Evolutionary conservation across 2,888 invertebrate genomes (phyloP), one percentile per base, ranked within the genome.

Genomic region (Tortrix viridana): DNA sequence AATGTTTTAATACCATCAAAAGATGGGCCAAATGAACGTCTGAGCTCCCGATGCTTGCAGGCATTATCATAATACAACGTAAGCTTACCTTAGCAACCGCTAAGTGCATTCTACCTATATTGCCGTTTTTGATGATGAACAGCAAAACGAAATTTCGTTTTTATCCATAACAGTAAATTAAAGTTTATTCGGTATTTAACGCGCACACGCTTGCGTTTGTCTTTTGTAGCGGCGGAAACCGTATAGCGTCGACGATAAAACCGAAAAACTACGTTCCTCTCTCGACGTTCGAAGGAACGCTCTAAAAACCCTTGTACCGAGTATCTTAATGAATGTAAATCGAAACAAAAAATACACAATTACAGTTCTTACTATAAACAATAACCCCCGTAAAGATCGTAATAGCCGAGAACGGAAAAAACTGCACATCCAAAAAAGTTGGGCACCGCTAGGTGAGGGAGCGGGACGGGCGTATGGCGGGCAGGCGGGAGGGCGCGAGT

Each of bases 351-450:
- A 56, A 59, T 54, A 56, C 64, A 65, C 60, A 68, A 70, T 69
- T 73, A 72, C 73, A 70, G 76, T 76, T 74, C 74, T 77, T 72
- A 73, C 78, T 76, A 79, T 81, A 82, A 84, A 85, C 83, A 84
- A 84, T 80, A 75, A 72, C 72, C 75, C 75, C 81, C 83, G 84
- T 85, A 85, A 80, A 84, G 74, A 50, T 79, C 79, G 81, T 82
- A 78, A 82, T 82, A 85, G 82, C 82, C 82, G 80, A 83, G 84
- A 85, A 85, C 80, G 86, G 85, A 85, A 89, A 86, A 88, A 90
- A 86, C 82, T 85, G 85, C 88, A 86, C 76, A 79, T 81, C 86
- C 89, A 88, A 92, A 91, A 91, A 92, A 89, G 84, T 88, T 85
- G 86, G 87, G 85, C 88, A 92, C 91, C 91, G 91, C 90, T 90